Evolutionary conservation across 2,888 invertebrate species (phyloP).

Genomic region (Erebia ligea): DNA sequence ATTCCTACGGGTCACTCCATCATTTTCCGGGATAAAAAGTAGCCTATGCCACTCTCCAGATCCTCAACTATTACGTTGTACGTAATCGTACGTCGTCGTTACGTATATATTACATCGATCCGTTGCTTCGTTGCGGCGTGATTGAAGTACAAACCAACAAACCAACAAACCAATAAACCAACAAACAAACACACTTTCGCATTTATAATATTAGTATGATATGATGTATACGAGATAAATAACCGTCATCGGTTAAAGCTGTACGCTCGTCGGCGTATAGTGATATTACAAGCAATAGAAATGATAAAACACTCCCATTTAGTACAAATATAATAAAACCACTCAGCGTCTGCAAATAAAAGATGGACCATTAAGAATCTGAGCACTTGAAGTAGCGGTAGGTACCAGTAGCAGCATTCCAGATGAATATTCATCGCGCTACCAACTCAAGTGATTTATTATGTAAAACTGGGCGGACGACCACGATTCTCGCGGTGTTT

Average conservation of each 20-base stretch:
- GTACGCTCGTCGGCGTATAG: not conserved
- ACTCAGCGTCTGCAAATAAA: slow-evolving; percentile 52
- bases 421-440: slow-evolving; percentile 42
- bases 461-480: slow-evolving; percentile 32
- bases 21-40: too few species aligned
- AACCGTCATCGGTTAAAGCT: not conserved
- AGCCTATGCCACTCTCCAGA: too few species aligned
- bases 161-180: too few species aligned
- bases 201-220: not conserved
- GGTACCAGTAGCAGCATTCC: slow-evolving; percentile 32
- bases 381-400: slow-evolving; percentile 20
- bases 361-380: slow-evolving; percentile 41
- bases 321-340: slow-evolving; percentile 45
- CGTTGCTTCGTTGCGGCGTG: too few species aligned
- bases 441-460: slow-evolving; percentile 38
- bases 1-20: too few species aligned
- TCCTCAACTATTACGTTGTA: too few species aligned
- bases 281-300: not conserved
- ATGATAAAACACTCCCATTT: slow-evolving; percentile 6
- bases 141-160: too few species aligned
- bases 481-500: slow-evolving; percentile 29
- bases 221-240: not conserved
- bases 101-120: too few species aligned
- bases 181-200: too few species aligned
- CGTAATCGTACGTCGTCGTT: too few species aligned